Conservation (phyloP, 2,113 vertebrate genomes). For the Xyrauchen texanus region DNA sequence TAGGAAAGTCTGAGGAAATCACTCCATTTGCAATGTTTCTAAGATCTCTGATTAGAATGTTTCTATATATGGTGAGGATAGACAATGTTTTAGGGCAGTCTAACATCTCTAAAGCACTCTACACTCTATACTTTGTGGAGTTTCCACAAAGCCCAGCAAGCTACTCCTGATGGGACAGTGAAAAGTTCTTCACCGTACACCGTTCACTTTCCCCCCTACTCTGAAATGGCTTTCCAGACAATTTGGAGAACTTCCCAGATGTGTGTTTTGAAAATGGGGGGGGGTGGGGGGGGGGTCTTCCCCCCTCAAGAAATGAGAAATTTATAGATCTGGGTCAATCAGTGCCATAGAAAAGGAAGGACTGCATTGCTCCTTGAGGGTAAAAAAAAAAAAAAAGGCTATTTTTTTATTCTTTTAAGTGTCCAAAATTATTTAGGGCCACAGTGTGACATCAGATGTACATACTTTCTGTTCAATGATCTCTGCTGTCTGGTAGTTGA, state of each 20-base stretch:
- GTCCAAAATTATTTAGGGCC: too few relatives aligned
- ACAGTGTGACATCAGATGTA: not conserved
- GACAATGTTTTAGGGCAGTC: slow-evolving; percentile 11
- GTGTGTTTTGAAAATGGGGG: slow-evolving; percentile 43
- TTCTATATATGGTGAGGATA: slow-evolving; percentile 17
- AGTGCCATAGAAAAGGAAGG: too few relatives aligned
- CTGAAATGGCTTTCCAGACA: slow-evolving; percentile 62
- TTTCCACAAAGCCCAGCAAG: too few relatives aligned
- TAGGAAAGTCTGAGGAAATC: too few relatives aligned
- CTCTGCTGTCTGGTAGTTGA: slow-evolving; percentile 81
- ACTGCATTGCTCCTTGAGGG: too few relatives aligned
- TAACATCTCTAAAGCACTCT: too few relatives aligned
- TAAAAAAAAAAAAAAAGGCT: too few relatives aligned
- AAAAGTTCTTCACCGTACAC: slow-evolving; percentile 48
- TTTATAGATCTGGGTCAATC: slow-evolving; percentile 19
- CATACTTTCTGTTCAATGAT: slow-evolving; percentile 85
- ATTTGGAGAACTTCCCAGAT: slow-evolving; percentile 56
- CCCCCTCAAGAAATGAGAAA: slow-evolving; percentile 14
- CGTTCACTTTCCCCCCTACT: slow-evolving; percentile 50
- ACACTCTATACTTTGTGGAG: too few relatives aligned
- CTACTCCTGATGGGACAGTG: slow-evolving; percentile 46
- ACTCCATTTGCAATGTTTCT: not conserved
- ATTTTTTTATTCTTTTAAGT: too few relatives aligned
- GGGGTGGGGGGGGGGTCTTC: too few relatives aligned
- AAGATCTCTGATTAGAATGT: not conserved